Base-by-base conservation (phyloP, 2,797 vertebrate species). In the Sparidentex hasta region DNA sequence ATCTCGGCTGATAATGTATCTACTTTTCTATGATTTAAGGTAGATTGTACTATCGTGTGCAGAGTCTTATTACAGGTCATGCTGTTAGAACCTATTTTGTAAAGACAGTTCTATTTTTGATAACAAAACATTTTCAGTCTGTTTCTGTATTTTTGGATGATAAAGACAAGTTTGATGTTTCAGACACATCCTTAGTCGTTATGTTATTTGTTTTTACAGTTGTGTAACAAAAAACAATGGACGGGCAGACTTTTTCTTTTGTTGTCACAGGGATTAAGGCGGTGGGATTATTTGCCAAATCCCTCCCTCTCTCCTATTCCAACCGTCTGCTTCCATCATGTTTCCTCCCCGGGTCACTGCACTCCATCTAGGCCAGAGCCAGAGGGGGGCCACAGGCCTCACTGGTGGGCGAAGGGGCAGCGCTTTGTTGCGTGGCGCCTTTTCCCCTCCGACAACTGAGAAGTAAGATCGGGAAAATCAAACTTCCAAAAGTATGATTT, bases 201-300 rank as follows among this genome's bases (percentile, higher is more conserved):
- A 11, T 3, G 25, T 44, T 54, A 50, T 1, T 38, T 12, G 21
- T 16, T 16, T 17, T 48, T 23, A 29, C 44, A 20, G 25, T 48
- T 2, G 50, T 63, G 64, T 83, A 74, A 74, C 62, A 57, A 51
- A 55, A 81, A 55, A 81, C 65, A 20, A 64, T 27, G 61, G 51
- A 61, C 2, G 29, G 48, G 29, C 54, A 43, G 58, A 75, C 47
- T 70, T 63, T 84, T 77, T 59, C 55, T 81, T 81, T 74, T 85
- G 82, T 85, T 80, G 27, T 65, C 43, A 52, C 23, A 0, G 33
- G 81, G 83, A 87, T 89, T 87, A 85, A 68, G 29, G 47, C 47
- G 4, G 27, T 56, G 27, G 81, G 84, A 89, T 90, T 89, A 83
- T 75, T 81, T 78, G 18, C 17, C 54, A 75, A 81, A 81, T 74